Conservation (phyloP, 92 coral and sea anemone species). For the Nematostella vectensis region DNA sequence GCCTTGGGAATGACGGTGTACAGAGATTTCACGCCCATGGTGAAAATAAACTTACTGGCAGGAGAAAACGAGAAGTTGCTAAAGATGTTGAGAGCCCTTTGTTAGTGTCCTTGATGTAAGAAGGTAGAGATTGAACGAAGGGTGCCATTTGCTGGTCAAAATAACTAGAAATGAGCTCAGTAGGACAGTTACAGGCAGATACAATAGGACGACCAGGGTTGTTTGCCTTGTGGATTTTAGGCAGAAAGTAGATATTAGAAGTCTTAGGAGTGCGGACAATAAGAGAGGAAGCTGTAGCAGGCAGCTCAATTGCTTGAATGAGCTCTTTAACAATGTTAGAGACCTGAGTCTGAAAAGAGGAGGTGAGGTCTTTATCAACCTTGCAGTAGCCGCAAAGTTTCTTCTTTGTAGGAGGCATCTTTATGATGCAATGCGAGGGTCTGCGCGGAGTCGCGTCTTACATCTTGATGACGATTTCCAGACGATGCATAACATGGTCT, state of each 20-base stretch:
- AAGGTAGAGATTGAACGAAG: constrained; percentile 14
- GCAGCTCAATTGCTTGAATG: neutral
- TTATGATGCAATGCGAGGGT: too few relatives aligned
- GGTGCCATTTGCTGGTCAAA: constrained; percentile 16
- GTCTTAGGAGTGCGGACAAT: constrained; percentile 10
- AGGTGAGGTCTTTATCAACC: constrained; percentile 1
- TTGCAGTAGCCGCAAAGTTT: too few relatives aligned
- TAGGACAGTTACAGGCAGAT: constrained; percentile 20
- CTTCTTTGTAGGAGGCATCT: too few relatives aligned
- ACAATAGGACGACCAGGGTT: constrained; percentile 39
- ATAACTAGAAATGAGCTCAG: constrained; percentile 14
- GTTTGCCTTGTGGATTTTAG: constrained; percentile 33
- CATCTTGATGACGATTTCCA: too few relatives aligned
- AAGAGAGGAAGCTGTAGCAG: constrained; percentile 2
- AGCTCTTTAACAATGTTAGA: neutral
- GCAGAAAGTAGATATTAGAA: constrained; percentile 18
- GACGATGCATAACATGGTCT: too few relatives aligned
- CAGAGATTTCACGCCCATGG: neutral
- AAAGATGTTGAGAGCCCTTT: neutral
- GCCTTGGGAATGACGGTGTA: neutral
- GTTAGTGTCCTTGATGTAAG: constrained; percentile 12
- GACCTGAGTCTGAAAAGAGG: neutral
- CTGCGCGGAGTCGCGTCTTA: too few relatives aligned
- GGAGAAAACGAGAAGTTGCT: neutral
- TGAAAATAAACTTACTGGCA: neutral